Conservation (phyloP, 2,888 invertebrate species). For the Eristalis intricaria region DNA sequence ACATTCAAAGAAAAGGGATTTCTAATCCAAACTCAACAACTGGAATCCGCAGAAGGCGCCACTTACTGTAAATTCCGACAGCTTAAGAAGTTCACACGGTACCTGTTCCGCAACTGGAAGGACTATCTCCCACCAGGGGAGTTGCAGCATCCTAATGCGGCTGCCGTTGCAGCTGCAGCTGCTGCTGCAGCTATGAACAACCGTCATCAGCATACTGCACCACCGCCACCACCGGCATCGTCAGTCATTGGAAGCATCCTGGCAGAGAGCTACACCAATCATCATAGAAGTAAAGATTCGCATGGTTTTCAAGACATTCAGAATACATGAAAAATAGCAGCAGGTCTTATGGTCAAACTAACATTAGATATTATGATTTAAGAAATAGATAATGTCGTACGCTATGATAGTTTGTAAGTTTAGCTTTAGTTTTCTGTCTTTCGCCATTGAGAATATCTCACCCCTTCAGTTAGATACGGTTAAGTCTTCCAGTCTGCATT, state of each 20-base stretch:
- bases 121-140: constrained; percentile 93
- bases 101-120: constrained; percentile 95
- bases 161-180: constrained; percentile 72
- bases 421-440: neutral
- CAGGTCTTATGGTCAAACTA: neutral
- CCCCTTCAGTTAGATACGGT: neutral
- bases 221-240: constrained; percentile 63
- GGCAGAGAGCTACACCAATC: constrained; percentile 62
- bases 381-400: neutral
- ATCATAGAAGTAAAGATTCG: constrained; percentile 55
- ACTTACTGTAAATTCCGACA: constrained; percentile 97
- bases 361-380: neutral
- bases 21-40: constrained; percentile 94
- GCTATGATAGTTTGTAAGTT: neutral
- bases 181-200: constrained; percentile 74
- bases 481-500: constrained; percentile 18
- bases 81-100: constrained; percentile 93
- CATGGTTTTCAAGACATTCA: constrained; percentile 54
- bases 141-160: constrained; percentile 76
- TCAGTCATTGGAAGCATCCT: constrained; percentile 65
- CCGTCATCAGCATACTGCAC: constrained; percentile 52
- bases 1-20: constrained; percentile 97
- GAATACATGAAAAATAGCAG: constrained; percentile 26
- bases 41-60: constrained; percentile 95
- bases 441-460: neutral